A percentile compares a stretch with the other conserved stretches of the same genome.
phyloP scores from a whole-genome alignment of 2,113 vertebrate genomes.

The Caloenas nicobarica region DNA sequence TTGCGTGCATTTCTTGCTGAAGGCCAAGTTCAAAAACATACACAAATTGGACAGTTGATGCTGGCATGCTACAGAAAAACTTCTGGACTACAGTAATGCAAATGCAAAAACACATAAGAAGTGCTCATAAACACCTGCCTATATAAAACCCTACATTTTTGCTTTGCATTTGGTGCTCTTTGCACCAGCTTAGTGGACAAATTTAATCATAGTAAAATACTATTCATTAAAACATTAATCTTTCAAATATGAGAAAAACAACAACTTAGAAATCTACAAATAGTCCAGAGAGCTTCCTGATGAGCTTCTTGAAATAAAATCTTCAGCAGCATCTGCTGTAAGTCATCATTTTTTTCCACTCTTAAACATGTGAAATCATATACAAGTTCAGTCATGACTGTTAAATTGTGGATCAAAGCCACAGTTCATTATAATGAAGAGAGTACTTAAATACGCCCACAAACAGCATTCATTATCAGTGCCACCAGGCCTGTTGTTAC shows the following conservation, averaged over 20 bases:
- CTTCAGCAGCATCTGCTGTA: background rate
- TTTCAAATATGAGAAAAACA: background rate
- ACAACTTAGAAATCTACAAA: background rate
- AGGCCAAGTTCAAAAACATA: background rate
- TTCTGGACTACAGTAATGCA: background rate
- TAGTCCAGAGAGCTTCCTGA: background rate
- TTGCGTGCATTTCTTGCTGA: background rate
- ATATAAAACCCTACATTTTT: background rate
- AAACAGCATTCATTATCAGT: background rate
- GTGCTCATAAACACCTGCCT: background rate
- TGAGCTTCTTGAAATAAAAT: background rate
- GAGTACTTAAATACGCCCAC: background rate
- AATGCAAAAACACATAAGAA: background rate
- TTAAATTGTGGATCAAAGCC: slow-evolving; percentile 25
- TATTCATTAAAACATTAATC: background rate
- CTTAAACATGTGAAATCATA: slow-evolving; percentile 1
- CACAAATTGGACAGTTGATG: background rate
- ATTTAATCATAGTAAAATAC: background rate
- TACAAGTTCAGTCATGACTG: slow-evolving; percentile 38
- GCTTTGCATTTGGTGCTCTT: background rate
- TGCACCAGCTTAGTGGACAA: background rate
- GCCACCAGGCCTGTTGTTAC: background rate
- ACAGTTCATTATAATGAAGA: background rate
- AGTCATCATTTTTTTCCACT: background rate
- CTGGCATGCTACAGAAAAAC: background rate